Conservation (phyloP, 1,140 invertebrate genomes). For the Diplogasteroides magnus region DNA sequence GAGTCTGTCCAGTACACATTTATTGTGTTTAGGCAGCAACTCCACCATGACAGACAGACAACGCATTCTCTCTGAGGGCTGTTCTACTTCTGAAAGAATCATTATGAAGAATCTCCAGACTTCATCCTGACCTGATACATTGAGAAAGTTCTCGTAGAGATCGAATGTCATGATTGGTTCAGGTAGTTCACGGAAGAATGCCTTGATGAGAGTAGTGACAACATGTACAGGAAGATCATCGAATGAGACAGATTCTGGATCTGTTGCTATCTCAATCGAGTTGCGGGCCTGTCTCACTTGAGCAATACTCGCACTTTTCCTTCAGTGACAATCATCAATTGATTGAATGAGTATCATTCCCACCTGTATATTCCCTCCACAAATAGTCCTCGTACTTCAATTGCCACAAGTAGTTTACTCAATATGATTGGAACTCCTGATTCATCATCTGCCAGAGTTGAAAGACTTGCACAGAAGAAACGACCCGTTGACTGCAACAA, state of each 20-base stretch:
- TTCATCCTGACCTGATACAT: slow-evolving; percentile 67
- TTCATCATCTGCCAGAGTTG: slow-evolving; percentile 66
- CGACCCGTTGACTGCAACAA: slow-evolving; percentile 53
- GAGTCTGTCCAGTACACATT: slow-evolving; percentile 81
- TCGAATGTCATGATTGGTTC: slow-evolving; percentile 87
- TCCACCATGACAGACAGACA: slow-evolving; percentile 80
- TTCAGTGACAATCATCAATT: slow-evolving; percentile 35
- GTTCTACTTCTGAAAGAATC: slow-evolving; percentile 65
- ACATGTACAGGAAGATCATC: slow-evolving; percentile 73
- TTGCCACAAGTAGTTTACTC: slow-evolving; percentile 77
- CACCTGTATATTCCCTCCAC: slow-evolving; percentile 76
- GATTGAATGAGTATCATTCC: not conserved
- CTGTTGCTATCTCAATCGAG: slow-evolving; percentile 36
- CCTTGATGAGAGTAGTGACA: slow-evolving; percentile 80
- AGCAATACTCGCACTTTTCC: slow-evolving; percentile 71
- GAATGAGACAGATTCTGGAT: slow-evolving; percentile 39
- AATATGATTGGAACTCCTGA: slow-evolving; percentile 74
- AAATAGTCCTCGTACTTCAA: slow-evolving; percentile 84
- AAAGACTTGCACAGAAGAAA: slow-evolving; percentile 73
- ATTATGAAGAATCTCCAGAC: slow-evolving; percentile 15
- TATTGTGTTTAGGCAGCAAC: slow-evolving; percentile 80
- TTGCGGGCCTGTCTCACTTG: slow-evolving; percentile 37
- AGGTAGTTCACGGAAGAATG: slow-evolving; percentile 82
- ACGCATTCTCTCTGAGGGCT: slow-evolving; percentile 73
- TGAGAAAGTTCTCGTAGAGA: slow-evolving; percentile 80